Percentiles rank a stretch among this genome's conserved stretches.
Conservation (phyloP, 2,113 vertebrate genomes). For the Paracanthobrama guichenoti region DNA sequence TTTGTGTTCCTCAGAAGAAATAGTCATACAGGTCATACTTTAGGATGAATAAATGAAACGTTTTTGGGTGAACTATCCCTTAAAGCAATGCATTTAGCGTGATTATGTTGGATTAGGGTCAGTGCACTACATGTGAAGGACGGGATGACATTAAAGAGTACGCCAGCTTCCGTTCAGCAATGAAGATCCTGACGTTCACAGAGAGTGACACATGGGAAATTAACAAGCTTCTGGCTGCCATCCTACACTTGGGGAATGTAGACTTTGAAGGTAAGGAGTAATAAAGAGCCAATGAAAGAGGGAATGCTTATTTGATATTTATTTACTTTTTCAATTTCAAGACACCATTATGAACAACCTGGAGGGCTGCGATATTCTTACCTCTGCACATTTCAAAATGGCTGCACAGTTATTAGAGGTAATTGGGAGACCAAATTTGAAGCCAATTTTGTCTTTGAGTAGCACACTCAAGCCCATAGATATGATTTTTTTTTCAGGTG, state of each 20-base stretch:
- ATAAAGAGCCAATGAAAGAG: background rate
- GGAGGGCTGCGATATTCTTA: slow-evolving; percentile 82
- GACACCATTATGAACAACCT: slow-evolving; percentile 83
- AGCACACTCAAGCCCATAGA: background rate
- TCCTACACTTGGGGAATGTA: slow-evolving; percentile 92
- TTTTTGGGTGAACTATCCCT: background rate
- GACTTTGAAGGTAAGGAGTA: slow-evolving; percentile 79
- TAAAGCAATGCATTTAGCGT: background rate
- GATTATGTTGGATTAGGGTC: slow-evolving; percentile 76
- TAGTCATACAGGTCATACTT: background rate
- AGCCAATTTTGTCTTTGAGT: background rate
- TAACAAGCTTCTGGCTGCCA: slow-evolving; percentile 86
- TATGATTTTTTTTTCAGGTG: slow-evolving; percentile 74
- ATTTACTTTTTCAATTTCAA: slow-evolving; percentile 62
- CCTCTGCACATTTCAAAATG: slow-evolving; percentile 77
- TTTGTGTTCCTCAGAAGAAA: background rate
- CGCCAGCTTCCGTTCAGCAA: slow-evolving; percentile 86
- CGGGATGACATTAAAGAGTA: slow-evolving; percentile 85
- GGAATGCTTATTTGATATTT: background rate
- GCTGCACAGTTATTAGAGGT: slow-evolving; percentile 87
- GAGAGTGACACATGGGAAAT: slow-evolving; percentile 90
- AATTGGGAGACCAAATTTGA: slow-evolving; percentile 40
- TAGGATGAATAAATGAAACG: background rate
- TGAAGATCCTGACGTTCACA: slow-evolving; percentile 94
- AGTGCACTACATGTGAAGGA: slow-evolving; percentile 84